phyloP scores from a whole-genome alignment of 1,140 invertebrate species.

The Aplysia californica region DNA sequence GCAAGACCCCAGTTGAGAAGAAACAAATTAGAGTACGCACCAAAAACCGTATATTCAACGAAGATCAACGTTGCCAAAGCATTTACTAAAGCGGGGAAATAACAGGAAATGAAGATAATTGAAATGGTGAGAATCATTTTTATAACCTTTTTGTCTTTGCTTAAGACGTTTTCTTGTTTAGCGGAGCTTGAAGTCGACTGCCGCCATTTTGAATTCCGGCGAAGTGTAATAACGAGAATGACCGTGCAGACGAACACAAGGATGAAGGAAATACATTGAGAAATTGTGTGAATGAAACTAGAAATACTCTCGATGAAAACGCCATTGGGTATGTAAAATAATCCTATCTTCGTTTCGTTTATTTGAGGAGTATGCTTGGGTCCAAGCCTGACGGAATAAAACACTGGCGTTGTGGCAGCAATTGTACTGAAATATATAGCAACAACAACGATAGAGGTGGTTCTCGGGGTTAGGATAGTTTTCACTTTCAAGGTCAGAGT shows the following conservation, averaged over 20 bases:
- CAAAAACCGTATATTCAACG: too few species aligned
- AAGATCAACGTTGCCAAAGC: too few species aligned
- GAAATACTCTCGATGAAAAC: background rate
- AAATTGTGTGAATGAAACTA: background rate
- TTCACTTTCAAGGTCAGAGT: too few species aligned
- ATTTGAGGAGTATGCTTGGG: background rate
- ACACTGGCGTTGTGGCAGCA: background rate
- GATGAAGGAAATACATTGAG: background rate
- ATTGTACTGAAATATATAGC: too few species aligned
- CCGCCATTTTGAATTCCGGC: background rate
- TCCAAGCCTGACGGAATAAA: background rate
- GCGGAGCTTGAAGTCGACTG: too few species aligned
- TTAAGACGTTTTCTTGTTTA: background rate
- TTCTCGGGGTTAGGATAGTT: too few species aligned
- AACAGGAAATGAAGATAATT: background rate
- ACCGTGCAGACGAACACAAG: background rate
- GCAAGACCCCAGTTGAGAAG: too few species aligned
- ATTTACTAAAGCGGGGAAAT: too few species aligned
- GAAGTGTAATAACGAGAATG: background rate
- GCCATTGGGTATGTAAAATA: background rate
- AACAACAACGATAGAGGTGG: too few species aligned
- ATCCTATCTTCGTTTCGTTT: background rate
- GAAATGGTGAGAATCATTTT: slow-evolving; percentile 3
- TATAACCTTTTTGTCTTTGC: background rate
- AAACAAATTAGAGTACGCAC: too few species aligned